Base-by-base conservation (phyloP, 2,113 vertebrate species). In the Corydoras maculifer region DNA sequence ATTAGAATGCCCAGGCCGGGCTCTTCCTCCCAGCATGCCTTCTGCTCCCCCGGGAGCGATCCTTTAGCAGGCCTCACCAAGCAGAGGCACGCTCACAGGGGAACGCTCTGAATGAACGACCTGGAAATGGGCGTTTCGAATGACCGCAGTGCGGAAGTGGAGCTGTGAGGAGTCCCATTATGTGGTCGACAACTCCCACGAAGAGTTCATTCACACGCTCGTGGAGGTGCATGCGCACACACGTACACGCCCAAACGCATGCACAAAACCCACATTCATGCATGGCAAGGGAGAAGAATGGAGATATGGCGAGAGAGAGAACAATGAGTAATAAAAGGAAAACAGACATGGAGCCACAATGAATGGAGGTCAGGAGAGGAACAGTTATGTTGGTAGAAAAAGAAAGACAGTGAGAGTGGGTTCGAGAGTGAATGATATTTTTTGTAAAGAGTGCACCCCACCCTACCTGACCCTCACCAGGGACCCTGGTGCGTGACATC, bases 51-150 rank as follows among this genome's bases (percentile, higher is more conserved):
- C 7, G 84, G 83, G 83, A 79, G 69, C 73, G 78, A 87, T 86
- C 77, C 77, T 89, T 86, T 84, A 83, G 80, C 80, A 77, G 81
- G 75, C 70, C 78, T 81, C 83, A 81, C 79, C 83, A 78, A 65
- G 84, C 77, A 78, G 78, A 75, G 48, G 80, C 5, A 70, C 29
- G 76, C 83, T 87, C 85, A 88, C 78, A 25, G 68, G 85, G 77
- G 82, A 90, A 82, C 77, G 50, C 68, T 51, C 65, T 89, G 85
- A 85, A 86, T 87, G 82, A 86, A 77, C 82, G 78, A 86, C 80
- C 87, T 90, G 87, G 87, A 91, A 86, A 84, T 86, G 75, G 83
- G 75, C 79, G 79, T 83, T 78, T 84, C 85, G 85, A 75, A 86
- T 84, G 77, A 83, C 77, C 67, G 79, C 70, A 81, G 80, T 76